Evolutionary conservation across 2,888 invertebrate genomes (phyloP), one percentile per base, ranked within the genome.

Genomic region (Celastrina argiolus): DNA sequence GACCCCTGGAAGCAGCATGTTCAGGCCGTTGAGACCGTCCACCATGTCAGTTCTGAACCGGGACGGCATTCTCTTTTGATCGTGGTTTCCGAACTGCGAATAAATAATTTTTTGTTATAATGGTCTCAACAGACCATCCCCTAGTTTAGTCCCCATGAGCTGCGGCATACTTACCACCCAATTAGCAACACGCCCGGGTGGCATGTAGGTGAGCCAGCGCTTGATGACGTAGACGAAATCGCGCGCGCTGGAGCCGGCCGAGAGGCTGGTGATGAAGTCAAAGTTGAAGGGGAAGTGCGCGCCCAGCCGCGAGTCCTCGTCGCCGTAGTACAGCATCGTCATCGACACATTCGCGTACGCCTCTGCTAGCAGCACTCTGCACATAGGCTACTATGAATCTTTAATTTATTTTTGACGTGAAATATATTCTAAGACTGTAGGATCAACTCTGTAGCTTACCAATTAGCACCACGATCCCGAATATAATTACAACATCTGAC

Each of bases 1-100:
- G 0, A 95, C 94, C 36, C 97, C 97, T 0, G 96, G 96, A 26
- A 97, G 84, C 12, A 95, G 80, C 77, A 95, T 89, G 68, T 93
- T 92, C 66, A 97, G 82, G 75, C 95, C 92, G 78, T 95, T 95
- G 4, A 96, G 79, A 0, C 94, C 94, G 69, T 96, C 95, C 0
- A 94, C 92, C 76, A 94, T 92, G 73, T 93, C 92, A 1, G 81
- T 80, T 1, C 95, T 94, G 74, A 94, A 92, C 0, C 95, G 92
- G 0, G 92, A 89, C 0, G 92, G 93, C 76, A 94, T 92, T 68
- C 95, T 87, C 66, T 87, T 85, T 70, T 94, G 90, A 80, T 95
- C 95, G 74, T 95, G 95, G 78, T 95, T 95, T 3, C 95, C 95
- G 65, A 94, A 85, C 94, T 94, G 71, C 22, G 1, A 51, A 12